These are phyloP conservation scores for Paratrypauchen microcephalus DNA, from an alignment of 2,797 vertebrate species.

Conservation along the genomic window DNA sequence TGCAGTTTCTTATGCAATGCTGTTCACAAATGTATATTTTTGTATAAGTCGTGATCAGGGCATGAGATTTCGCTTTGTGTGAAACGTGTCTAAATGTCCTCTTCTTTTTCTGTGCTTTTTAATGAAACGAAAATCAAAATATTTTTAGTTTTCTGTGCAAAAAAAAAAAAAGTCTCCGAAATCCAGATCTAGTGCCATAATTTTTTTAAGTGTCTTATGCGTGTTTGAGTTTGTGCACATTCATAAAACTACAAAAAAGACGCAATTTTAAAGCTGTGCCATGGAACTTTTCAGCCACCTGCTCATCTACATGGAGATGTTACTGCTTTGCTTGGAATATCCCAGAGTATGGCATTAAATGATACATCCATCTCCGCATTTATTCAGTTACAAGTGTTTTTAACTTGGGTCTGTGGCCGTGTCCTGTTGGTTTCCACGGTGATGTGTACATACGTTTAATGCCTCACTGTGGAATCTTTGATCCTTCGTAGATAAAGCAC, in stretches of 20 bases:
- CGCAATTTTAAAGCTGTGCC: too few relatives aligned
- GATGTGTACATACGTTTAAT: too few relatives aligned
- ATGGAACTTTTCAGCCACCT: too few relatives aligned
- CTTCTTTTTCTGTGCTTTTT: slow-evolving; percentile 70
- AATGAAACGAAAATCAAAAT: slow-evolving; percentile 35
- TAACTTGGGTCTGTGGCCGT: too few relatives aligned
- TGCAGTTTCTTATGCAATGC: slow-evolving; percentile 80
- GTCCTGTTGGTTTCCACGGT: too few relatives aligned
- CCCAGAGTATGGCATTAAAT: too few relatives aligned
- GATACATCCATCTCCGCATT: too few relatives aligned
- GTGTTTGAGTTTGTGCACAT: slow-evolving; percentile 42
- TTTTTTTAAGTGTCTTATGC: slow-evolving; percentile 70
- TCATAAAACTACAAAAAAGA: not conserved
- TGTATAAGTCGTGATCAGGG: slow-evolving; percentile 74
- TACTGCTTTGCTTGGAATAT: too few relatives aligned
- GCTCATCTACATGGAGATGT: too few relatives aligned
- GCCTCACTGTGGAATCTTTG: too few relatives aligned
- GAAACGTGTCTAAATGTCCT: slow-evolving; percentile 39
- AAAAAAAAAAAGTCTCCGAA: slow-evolving; percentile 30
- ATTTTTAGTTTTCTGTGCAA: slow-evolving; percentile 18
- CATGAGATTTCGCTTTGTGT: slow-evolving; percentile 65
- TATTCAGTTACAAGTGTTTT: too few relatives aligned
- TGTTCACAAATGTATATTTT: slow-evolving; percentile 84
- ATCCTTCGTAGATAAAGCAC: too few relatives aligned
- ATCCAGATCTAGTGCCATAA: slow-evolving; percentile 77